A percentile compares a stretch with the other conserved stretches of the same genome.
Conservation (phyloP, 2,797 vertebrate genomes). For the Psittacula echo region DNA sequence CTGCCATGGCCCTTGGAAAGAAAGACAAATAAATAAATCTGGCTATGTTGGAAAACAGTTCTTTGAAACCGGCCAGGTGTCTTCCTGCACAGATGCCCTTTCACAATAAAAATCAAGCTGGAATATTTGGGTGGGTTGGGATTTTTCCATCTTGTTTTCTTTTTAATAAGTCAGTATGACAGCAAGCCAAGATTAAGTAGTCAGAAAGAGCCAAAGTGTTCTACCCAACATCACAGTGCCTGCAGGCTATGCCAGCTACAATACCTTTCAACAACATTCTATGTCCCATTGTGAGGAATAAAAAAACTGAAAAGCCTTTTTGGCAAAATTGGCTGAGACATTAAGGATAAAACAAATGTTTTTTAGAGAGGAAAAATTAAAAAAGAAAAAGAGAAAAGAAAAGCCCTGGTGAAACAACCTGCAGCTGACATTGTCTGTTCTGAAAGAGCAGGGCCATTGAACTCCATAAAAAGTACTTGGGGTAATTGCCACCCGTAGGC, state of each 20-base stretch:
- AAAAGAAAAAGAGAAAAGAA: not conserved
- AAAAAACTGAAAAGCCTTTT: constrained; percentile 13
- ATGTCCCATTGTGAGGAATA: not conserved
- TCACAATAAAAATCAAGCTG: constrained; percentile 52
- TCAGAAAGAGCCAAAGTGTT: constrained; percentile 5
- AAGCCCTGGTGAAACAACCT: not conserved
- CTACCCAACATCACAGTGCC: constrained; percentile 1
- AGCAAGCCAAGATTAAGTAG: constrained; percentile 38
- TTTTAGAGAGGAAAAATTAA: not conserved
- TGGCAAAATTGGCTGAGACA: not conserved
- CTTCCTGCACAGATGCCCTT: constrained; percentile 6
- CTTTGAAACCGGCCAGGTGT: constrained; percentile 21
- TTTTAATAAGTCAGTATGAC: constrained; percentile 33
- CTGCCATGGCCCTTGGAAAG: not conserved
- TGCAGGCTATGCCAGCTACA: constrained; percentile 23
- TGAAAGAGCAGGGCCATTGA: not conserved
- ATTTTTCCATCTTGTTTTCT: constrained; percentile 35
- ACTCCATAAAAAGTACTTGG: not conserved
- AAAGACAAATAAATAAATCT: not conserved
- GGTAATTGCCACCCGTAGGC: not conserved
- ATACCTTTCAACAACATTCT: constrained; percentile 52
- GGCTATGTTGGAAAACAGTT: not conserved
- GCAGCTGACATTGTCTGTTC: constrained; percentile 17
- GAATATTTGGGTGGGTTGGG: constrained; percentile 30
- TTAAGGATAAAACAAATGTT: not conserved